Evolutionary conservation across 2,113 vertebrate species (phyloP), one percentile per base, ranked within the genome.

Genomic region (Oryzias celebensis): DNA sequence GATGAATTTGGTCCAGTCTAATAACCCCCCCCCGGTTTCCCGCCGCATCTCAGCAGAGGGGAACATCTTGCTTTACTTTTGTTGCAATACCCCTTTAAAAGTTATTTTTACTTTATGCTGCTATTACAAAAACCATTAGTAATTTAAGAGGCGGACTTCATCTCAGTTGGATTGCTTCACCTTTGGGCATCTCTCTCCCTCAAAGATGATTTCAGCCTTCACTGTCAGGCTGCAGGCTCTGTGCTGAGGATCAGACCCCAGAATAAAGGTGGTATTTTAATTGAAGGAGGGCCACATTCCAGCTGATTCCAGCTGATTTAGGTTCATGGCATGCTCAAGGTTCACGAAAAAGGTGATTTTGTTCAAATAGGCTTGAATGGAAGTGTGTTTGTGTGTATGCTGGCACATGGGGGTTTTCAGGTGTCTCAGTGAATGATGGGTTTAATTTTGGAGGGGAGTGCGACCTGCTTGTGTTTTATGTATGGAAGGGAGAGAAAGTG

Each of bases 271-370:
- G 69, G 77, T 82, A 85, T 85, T 83, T 80, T 77, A 68, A 80
- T 78, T 78, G 61, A 58, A 89, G 86, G 54, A 85, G 80, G 84
- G 85, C 59, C 74, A 82, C 56, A 78, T 82, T 75, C 65, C 69
- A 58, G 59, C 62, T 65, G 69, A 51, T 62, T 77, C 68, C 63
- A 59, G 63, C 52, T 78, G 68, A 71, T 54, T 82, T 83, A 75
- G 41, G 17, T 52, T 14, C 48, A 61, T 62, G 71, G 53, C 80
- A 59, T 73, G 52, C 77, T 79, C 55, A 68, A 47, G 62, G 57
- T 62, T 74, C 36, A 60, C 47, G 54, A 60, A 41, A 72, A 61
- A 64, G 60, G 65, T 51, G 53, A 58, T 65, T 63, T 41, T 51
- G 24, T 49, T 7, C 22, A 57, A 55, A 52, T 17, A 23, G 22